These are phyloP conservation scores for Oligia strigilis DNA, from an alignment of 2,888 invertebrate species.

Conservation along the genomic window DNA sequence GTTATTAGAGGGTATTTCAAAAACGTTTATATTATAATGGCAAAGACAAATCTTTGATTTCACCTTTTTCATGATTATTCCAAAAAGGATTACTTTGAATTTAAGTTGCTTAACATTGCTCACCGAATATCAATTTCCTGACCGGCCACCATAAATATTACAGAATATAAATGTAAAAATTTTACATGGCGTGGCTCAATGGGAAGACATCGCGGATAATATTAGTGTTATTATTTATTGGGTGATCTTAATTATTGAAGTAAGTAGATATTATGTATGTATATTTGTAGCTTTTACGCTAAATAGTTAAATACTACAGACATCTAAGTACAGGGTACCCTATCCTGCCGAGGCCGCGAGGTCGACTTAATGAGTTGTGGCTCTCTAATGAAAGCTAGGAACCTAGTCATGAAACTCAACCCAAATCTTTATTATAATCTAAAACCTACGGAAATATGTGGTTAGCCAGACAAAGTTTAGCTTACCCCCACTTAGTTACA, in stretches of 20 bases:
- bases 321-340: not conserved
- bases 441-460: slow-evolving; percentile 21
- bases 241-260: not conserved
- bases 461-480: slow-evolving; percentile 21
- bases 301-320: slow-evolving; percentile 1
- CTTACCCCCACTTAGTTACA: not conserved
- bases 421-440: slow-evolving; percentile 45
- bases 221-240: not conserved
- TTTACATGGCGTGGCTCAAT: too few species aligned
- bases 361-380: slow-evolving; percentile 3
- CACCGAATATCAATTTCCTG: not conserved
- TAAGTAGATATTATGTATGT: not conserved
- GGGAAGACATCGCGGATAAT: too few species aligned
- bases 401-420: slow-evolving; percentile 26
- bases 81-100: not conserved
- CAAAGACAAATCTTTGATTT: slow-evolving; percentile 3
- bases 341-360: slow-evolving; percentile 7
- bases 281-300: not conserved
- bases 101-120: not conserved
- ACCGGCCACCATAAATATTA: too few species aligned
- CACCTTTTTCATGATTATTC: not conserved
- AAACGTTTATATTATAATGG: not conserved
- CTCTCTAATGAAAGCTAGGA: slow-evolving; percentile 32
- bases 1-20: slow-evolving; percentile 49
- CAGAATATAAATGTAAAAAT: too few species aligned